These are phyloP conservation scores for Stegana nigrithorax DNA, from an alignment of 2,888 invertebrate species.

Conservation along the genomic window DNA sequence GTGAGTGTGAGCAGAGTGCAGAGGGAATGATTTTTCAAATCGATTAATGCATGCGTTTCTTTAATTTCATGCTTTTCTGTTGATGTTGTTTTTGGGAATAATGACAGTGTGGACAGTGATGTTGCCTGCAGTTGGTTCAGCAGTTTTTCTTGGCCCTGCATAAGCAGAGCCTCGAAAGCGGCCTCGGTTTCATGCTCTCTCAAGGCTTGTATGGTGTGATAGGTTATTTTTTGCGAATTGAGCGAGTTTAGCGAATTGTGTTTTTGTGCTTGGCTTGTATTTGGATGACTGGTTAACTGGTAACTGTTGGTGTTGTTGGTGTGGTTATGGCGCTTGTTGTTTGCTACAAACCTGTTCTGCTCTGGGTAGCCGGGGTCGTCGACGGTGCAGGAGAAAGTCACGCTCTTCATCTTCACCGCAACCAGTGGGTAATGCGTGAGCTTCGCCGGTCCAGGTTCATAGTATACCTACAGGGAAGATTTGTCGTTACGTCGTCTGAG, in stretches of 20 bases:
- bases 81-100: slow-evolving; percentile 30
- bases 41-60: slow-evolving; percentile 65
- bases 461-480: slow-evolving; percentile 65
- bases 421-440: slow-evolving; percentile 79
- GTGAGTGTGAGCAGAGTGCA: slow-evolving; percentile 64
- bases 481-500: too few species aligned
- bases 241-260: too few species aligned
- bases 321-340: slow-evolving; percentile 16
- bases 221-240: slow-evolving; percentile 47
- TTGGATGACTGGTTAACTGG: slow-evolving; percentile 20
- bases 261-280: slow-evolving; percentile 26
- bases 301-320: slow-evolving; percentile 29
- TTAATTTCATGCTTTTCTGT: slow-evolving; percentile 47
- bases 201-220: slow-evolving; percentile 58
- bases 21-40: slow-evolving; percentile 62
- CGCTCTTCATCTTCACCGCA: slow-evolving; percentile 84
- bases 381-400: slow-evolving; percentile 87
- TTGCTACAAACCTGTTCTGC: slow-evolving; percentile 66
- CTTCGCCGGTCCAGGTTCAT: slow-evolving; percentile 87
- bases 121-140: slow-evolving; percentile 29
- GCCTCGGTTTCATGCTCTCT: slow-evolving; percentile 58
- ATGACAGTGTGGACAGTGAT: slow-evolving; percentile 34
- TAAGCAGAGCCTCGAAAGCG: slow-evolving; percentile 59
- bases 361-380: slow-evolving; percentile 86
- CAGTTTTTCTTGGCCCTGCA: slow-evolving; percentile 49